Conservation (phyloP, 2,113 vertebrate genomes). For the Chloropsis hardwickii region DNA sequence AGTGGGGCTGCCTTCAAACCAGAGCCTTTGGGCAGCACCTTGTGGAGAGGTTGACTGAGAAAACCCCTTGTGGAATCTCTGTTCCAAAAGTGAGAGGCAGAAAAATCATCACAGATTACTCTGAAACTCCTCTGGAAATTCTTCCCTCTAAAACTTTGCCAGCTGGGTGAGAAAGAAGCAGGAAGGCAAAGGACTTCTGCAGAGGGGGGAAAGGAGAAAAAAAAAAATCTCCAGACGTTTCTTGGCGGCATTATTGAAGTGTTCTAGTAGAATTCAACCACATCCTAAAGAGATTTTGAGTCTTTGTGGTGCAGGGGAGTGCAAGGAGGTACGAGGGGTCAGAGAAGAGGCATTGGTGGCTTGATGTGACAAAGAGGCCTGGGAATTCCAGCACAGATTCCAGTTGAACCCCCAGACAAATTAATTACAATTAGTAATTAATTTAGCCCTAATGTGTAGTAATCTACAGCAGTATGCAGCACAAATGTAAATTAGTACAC, state of each 20-base stretch:
- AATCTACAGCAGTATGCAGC: not conserved
- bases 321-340: rapidly evolving
- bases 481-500: not conserved
- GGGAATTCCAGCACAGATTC: not conserved
- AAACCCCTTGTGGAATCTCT: not conserved
- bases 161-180: rapidly evolving
- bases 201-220: rapidly evolving
- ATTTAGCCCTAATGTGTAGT: not conserved
- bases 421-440: not conserved
- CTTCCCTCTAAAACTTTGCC: not conserved
- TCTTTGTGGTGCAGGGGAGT: not conserved
- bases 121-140: not conserved
- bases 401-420: not conserved
- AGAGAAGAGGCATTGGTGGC: not conserved
- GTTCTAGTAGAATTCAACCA: not conserved
- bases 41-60: not conserved
- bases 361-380: not conserved
- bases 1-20: not conserved
- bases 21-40: not conserved
- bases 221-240: rapidly evolving
- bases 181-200: not conserved
- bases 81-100: not conserved
- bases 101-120: not conserved
- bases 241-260: not conserved
- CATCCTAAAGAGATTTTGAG: not conserved